phyloP scores from a whole-genome alignment of 2,888 invertebrate species.

The Ophion ellenae region DNA sequence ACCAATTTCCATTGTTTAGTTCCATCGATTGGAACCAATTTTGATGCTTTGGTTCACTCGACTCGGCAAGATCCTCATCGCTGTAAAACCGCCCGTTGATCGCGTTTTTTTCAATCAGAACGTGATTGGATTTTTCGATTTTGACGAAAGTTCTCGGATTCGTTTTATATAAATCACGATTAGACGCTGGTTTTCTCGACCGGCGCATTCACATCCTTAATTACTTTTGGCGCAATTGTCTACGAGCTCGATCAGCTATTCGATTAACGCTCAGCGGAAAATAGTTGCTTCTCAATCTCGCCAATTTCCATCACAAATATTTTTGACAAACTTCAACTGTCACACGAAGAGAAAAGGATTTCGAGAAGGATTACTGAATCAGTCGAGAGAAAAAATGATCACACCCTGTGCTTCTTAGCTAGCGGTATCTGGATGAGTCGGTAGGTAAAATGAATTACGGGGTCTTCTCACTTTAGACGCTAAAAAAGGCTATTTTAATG shows the following conservation, averaged over 20 bases:
- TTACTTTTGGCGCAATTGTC: conserved; percentile 13
- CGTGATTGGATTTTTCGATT: no score
- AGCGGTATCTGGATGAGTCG: not conserved
- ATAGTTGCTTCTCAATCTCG: conserved; percentile 20
- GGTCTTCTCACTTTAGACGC: no score
- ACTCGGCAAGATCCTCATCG: no score
- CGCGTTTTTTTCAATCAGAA: not conserved
- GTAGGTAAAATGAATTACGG: not conserved
- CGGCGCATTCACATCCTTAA: conserved; percentile 14
- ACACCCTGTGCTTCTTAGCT: not conserved
- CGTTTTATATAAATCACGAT: conserved; percentile 9
- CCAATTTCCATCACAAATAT: conserved; percentile 8
- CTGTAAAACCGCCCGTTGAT: conserved; percentile 11
- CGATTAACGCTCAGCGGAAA: conserved; percentile 26
- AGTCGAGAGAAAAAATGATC: not conserved
- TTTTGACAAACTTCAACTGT: conserved; percentile 17
- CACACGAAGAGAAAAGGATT: conserved; percentile 27
- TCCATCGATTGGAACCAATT: not conserved
- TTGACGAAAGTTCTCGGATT: not conserved
- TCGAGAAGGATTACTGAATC: conserved; percentile 4
- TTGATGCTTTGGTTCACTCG: not conserved
- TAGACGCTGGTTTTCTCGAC: conserved; percentile 35
- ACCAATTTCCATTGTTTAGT: not conserved
- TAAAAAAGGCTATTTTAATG: no score
- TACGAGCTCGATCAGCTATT: conserved; percentile 4